Percentiles rank a stretch among this genome's conserved stretches.
Conservation (phyloP, 2,888 invertebrate genomes). For the Griposia aprilina region DNA sequence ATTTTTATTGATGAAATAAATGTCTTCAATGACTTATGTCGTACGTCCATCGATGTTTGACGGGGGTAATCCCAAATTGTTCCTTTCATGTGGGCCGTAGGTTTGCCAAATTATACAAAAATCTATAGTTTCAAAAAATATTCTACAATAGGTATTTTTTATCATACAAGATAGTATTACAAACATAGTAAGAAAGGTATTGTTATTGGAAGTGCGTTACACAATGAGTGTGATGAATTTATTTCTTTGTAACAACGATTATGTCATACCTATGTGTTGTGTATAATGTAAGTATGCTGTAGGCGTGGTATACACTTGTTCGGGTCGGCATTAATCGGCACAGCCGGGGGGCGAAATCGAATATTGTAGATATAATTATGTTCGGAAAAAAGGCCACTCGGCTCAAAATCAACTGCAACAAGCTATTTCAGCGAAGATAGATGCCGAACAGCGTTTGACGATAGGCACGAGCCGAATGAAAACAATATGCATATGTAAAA, state of each 20-base stretch:
- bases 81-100: neutral
- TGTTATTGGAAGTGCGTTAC: neutral
- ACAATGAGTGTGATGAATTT: neutral
- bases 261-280: neutral
- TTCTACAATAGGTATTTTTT: neutral
- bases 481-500: no score
- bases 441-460: neutral
- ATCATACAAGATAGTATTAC: neutral
- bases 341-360: no score
- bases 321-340: neutral
- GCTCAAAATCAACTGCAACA: no score
- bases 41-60: neutral
- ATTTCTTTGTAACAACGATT: constrained; percentile 16
- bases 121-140: neutral
- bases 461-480: neutral
- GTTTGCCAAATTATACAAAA: neutral
- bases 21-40: neutral
- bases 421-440: neutral
- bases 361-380: no score
- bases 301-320: neutral
- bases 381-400: neutral
- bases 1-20: neutral
- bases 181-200: neutral
- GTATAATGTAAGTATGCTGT: neutral
- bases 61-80: neutral